Base-by-base conservation (phyloP, 2,113 vertebrate species). In the Dasyprocta punctata region DNA sequence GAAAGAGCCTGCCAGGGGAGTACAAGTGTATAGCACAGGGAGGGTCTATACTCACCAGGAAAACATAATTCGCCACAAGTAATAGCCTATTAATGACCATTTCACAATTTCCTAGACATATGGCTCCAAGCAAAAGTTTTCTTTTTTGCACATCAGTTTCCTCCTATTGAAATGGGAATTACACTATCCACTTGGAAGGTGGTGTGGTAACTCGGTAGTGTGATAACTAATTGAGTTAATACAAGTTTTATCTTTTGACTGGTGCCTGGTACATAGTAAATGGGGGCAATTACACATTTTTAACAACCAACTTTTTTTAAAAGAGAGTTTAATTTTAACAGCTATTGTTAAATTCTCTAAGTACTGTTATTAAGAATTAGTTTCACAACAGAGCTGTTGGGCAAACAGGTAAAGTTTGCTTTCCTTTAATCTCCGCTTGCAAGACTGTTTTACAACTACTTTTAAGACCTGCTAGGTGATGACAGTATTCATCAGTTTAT, bases 331-430 rank as follows among this genome's bases (percentile, higher is more conserved):
- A 75, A 41, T 91, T 77, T 96, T 63, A 49, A 65, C 8, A 54
- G 67, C 9, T 49, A 65, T 47, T 47, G 26, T 78, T 91, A 56
- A 85, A 26, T 38, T 61, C 44, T 97, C n/a, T 56, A 67, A 36
- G 7, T 80, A 4, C 38, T 80, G 33, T 73, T 47, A 56, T 60
- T 94, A 82, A 94, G 47, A 89, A 78, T 12, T 73, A 0, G 93
- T 85, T 85, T 85, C 24, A 63, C 22, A 77, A 41, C 9, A 11
- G 47, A 56, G 65, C 65, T 56, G 22, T 49, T 89, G 33, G 1
- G 4, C 84, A 88, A 97, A 86, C 28, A 90, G 17, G 60, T 61
- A 44, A 84, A 80, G 1, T 89, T 78, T 89, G 20, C 16, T 95
- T 60, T 49, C 83, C 65, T 86, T 89, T 92, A 56, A 49, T 56